Evolutionary conservation across 2,113 vertebrate genomes (phyloP).

Genomic region (Thunnus thynnus): DNA sequence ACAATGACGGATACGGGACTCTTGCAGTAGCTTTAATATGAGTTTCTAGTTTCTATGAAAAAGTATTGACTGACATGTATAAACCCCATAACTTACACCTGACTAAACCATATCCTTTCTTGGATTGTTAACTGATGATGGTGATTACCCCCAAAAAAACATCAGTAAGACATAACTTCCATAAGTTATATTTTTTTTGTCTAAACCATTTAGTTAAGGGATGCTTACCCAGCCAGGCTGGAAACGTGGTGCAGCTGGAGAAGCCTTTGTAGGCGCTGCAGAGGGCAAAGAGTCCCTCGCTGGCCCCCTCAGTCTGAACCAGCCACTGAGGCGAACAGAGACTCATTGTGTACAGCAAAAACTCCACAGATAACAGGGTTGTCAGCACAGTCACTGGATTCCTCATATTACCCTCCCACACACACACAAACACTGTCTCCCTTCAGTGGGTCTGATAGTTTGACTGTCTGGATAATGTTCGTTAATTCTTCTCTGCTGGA

Average conservation of each 20-base stretch:
- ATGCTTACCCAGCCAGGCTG: conserved; percentile 58
- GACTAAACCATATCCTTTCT: too few species aligned
- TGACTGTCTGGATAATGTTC: too few species aligned
- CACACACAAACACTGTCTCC: neutral
- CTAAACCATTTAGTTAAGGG: neutral
- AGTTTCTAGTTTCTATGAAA: too few species aligned
- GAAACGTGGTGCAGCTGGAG: conserved; percentile 56
- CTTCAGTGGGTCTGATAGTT: neutral
- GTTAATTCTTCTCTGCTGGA: neutral
- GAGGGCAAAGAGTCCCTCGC: conserved; percentile 55
- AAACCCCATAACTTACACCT: too few species aligned
- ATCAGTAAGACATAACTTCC: too few species aligned
- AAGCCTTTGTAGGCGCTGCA: conserved; percentile 39
- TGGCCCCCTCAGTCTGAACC: conserved; percentile 31
- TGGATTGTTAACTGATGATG: too few species aligned
- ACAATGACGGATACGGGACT: too few species aligned
- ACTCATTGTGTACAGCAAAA: conserved; percentile 63
- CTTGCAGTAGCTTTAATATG: too few species aligned
- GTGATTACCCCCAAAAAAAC: too few species aligned
- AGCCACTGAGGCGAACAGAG: conserved; percentile 66
- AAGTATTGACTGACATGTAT: too few species aligned
- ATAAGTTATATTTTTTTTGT: too few species aligned
- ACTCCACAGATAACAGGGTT: conserved; percentile 67
- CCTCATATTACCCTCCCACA: conserved; percentile 46
- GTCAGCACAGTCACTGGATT: conserved; percentile 57